Conservation (phyloP, 1,140 invertebrate genomes). For the Zaprionus capensis region DNA sequence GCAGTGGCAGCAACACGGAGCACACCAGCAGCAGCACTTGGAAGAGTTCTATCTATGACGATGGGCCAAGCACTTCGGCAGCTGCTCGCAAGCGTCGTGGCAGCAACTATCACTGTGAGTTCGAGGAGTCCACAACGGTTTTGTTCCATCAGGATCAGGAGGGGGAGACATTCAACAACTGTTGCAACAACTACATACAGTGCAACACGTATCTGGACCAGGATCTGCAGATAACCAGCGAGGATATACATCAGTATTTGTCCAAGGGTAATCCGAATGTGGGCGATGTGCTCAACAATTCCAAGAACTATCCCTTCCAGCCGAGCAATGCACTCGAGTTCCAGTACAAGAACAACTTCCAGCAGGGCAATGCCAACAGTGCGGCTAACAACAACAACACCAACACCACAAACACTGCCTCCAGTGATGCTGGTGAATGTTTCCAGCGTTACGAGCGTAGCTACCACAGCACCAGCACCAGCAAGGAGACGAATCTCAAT, state of each 20-base stretch:
- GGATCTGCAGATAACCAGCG: conserved; percentile 82
- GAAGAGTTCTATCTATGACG: conserved; percentile 59
- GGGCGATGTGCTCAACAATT: conserved; percentile 76
- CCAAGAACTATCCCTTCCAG: conserved; percentile 82
- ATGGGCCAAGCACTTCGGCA: conserved; percentile 69
- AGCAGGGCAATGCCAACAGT: conserved; percentile 51
- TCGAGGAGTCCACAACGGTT: conserved; percentile 81
- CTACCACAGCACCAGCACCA: conserved; percentile 49
- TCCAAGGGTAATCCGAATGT: conserved; percentile 71
- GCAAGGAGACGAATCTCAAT: conserved; percentile 80
- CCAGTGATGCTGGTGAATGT: conserved; percentile 71
- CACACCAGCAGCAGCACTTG: conserved; percentile 36
- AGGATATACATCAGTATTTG: conserved; percentile 82
- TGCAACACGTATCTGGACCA: conserved; percentile 83
- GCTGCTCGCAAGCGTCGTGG: conserved; percentile 68
- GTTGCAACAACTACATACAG: conserved; percentile 82
- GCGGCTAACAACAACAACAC: conserved; percentile 63
- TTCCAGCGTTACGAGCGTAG: conserved; percentile 67
- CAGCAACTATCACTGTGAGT: conserved; percentile 73
- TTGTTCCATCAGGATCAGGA: conserved; percentile 78
- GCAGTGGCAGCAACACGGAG: conserved; percentile 12
- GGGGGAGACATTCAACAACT: conserved; percentile 79
- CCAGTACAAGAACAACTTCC: conserved; percentile 83
- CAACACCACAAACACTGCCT: conserved; percentile 67
- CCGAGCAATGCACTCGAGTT: conserved; percentile 81